Percentiles rank a stretch among this genome's conserved stretches.
Evolutionary conservation across 2,113 vertebrate genomes (phyloP).

Genomic region (Campylomormyrus numenius): DNA sequence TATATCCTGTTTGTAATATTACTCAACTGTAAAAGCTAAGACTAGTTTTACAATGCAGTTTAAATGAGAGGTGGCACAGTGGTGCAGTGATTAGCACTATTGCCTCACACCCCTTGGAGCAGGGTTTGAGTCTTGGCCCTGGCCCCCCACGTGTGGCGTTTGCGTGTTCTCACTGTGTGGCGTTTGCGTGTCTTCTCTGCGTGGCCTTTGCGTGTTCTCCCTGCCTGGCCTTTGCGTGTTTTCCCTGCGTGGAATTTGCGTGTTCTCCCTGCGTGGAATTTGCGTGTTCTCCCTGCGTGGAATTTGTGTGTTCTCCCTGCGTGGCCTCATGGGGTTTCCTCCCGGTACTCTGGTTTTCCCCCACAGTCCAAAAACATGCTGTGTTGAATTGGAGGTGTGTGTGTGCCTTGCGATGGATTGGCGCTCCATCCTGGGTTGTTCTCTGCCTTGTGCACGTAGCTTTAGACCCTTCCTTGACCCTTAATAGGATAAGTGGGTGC

Average conservation of each 20-base stretch:
- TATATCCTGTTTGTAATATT: not conserved
- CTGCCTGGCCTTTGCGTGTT: not conserved
- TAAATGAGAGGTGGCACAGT: not conserved
- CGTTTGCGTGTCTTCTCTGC: no score
- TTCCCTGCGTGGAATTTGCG: no score
- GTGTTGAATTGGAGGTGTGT: not conserved
- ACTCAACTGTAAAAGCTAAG: not conserved
- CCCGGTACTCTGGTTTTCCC: not conserved
- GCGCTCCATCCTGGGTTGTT: not conserved
- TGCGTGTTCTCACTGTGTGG: not conserved
- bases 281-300: no score
- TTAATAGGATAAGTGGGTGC: not conserved
- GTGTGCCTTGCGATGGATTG: not conserved
- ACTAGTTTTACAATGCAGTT: not conserved
- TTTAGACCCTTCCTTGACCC: not conserved
- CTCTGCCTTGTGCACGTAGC: not conserved
- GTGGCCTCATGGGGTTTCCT: not conserved
- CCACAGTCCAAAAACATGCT: not conserved
- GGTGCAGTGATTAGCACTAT: not conserved
- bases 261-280: no score
- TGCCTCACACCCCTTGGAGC: not conserved
- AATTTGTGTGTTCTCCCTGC: no score
- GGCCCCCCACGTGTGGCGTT: not conserved
- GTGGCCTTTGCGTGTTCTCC: not conserved
- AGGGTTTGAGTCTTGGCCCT: not conserved